Evolutionary conservation across 30 jellyfish, hydroid and myxozoan genomes (phyloP), one percentile per base, ranked within the genome.

Genomic region (Mastigias papua): DNA sequence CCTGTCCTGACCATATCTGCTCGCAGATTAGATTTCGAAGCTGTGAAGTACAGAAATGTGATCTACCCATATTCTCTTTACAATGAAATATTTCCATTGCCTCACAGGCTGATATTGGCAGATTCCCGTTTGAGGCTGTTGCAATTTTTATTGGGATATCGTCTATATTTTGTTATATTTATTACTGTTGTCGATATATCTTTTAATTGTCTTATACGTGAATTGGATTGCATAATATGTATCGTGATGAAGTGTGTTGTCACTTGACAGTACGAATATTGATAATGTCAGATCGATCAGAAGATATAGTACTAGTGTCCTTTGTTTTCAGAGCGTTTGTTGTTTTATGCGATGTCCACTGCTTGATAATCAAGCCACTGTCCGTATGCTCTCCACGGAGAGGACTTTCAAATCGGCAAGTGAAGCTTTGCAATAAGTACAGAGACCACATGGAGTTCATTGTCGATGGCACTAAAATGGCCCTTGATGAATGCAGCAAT

Each of bases 381-480:
- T 78, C 97, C 25, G 66, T 95, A 28, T 95, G 99, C 84, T 97
- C 97, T 30, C 49, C 92, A 48, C 73, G 97, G 65, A 62, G 98
- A 74, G 96, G 98, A 30, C 89, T 95, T 69, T 91, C 99, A 25
- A 68, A 63, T 69, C 51, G 71, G 65, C 99, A 95, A 57, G 84
- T 82, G 54, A 78, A 69, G 60, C 91, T 95, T 0, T 95, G 99
- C 72, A 72, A 95, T 76, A 76, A 86, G 48, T 89, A 78, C 88
- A 65, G 93, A 63, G 76, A 82, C 26, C 99, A 95, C 58, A 90
- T 95, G 99, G 94, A 80, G 29, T 95, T 84, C 66, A 79, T 95
- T 34, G 92, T 95, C 23, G 99, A 95, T 76, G 99, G 97, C 23
- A 86, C 93, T 13, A 81, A 80, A 60, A 95, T 90, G 75, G 98